Conservation (phyloP, 2,113 vertebrate species). For the Ictidomys tridecemlineatus region DNA sequence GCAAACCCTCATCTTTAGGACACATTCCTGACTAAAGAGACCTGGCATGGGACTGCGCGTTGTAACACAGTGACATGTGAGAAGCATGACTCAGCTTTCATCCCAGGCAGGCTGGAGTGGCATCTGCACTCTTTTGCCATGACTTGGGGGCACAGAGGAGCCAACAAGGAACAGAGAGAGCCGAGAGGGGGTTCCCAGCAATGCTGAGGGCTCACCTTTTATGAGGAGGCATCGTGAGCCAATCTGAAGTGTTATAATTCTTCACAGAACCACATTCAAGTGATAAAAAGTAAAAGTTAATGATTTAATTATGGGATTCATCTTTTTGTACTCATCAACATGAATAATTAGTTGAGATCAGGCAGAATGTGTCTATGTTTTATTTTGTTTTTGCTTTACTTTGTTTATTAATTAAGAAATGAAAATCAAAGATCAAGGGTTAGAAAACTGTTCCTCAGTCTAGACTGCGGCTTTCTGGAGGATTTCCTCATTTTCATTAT, state of each 20-base stretch:
- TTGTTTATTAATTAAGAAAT: background rate
- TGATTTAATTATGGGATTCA: background rate
- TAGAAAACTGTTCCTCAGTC: background rate
- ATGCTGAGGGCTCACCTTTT: too few relatives aligned
- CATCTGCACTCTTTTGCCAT: background rate
- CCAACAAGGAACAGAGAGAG: background rate
- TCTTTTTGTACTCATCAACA: background rate
- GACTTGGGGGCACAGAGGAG: background rate
- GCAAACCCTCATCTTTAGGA: background rate
- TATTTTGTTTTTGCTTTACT: background rate
- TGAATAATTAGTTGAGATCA: background rate
- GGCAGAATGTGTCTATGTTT: background rate
- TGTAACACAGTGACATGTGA: background rate
- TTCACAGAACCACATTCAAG: background rate
- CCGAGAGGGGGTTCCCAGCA: background rate
- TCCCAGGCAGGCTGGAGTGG: too few relatives aligned
- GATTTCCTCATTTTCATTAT: background rate
- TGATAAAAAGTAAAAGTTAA: background rate
- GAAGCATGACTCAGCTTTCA: background rate
- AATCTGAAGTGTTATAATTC: background rate
- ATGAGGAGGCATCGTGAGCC: background rate
- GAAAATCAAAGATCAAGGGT: background rate
- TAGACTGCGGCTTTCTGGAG: background rate
- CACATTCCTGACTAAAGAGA: background rate
- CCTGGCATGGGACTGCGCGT: background rate